Conservation (phyloP, 2,888 invertebrate species). For the Mesochorus sp. region DNA sequence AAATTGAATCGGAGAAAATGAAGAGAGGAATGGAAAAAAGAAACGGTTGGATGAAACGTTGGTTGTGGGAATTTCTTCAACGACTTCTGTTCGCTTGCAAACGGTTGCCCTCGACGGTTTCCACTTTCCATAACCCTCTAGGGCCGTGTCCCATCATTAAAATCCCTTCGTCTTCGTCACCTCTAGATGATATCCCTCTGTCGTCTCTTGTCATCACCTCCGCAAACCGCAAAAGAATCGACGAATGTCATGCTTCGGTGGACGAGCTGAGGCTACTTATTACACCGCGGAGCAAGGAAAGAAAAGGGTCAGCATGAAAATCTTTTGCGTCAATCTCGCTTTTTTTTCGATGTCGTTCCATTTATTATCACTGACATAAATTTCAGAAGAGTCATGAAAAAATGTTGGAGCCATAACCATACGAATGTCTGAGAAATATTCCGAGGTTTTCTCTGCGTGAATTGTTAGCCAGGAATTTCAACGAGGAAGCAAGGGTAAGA, state of each 20-base stretch:
- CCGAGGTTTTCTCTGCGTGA: not conserved
- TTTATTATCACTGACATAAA: not conserved
- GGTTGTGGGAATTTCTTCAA: not conserved
- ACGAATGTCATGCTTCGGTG: slow-evolving; percentile 28
- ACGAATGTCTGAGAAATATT: not conserved
- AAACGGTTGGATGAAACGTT: not conserved
- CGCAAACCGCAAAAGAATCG: slow-evolving; percentile 25
- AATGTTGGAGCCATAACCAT: not conserved
- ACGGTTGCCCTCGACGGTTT: not conserved
- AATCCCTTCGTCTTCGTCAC: slow-evolving; percentile 13
- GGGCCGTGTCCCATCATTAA: slow-evolving; percentile 11
- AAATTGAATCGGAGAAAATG: slow-evolving; percentile 5
- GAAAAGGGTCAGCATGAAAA: not conserved
- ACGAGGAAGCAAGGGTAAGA: not conserved
- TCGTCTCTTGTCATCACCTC: slow-evolving; percentile 1
- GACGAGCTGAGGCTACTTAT: not conserved
- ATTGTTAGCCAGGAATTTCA: not conserved
- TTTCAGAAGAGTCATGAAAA: not conserved
- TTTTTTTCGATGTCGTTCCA: too few species aligned
- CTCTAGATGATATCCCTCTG: slow-evolving; percentile 21
- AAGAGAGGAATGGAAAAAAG: not conserved
- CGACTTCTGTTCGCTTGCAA: not conserved
- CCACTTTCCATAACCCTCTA: slow-evolving; percentile 11
- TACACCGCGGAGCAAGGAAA: too few species aligned
- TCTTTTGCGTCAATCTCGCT: too few species aligned